phyloP scores from a whole-genome alignment of 2,888 invertebrate genomes.

The Pseudoips prasinana region DNA sequence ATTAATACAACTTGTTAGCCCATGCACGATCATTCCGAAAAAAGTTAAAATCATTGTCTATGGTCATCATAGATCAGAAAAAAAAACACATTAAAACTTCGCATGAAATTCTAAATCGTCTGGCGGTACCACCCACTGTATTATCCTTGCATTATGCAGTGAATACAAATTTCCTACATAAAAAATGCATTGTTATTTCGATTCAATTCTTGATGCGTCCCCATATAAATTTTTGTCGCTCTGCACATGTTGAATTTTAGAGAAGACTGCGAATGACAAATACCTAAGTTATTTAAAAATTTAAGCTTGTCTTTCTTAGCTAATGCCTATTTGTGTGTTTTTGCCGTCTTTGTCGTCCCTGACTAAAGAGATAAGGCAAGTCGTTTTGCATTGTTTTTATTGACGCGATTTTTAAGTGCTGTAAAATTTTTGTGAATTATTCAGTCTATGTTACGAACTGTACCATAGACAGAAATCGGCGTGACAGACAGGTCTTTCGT shows the following conservation, averaged over 20 bases:
- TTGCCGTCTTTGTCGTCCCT: too few relatives aligned
- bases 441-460: too few relatives aligned
- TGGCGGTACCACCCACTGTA: conserved; percentile 66
- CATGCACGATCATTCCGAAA: conserved; percentile 16
- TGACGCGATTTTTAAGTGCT: too few relatives aligned
- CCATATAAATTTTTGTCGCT: conserved; percentile 54
- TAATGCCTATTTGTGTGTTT: conserved; percentile 26
- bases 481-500: too few relatives aligned
- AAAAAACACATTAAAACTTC: conserved; percentile 47
- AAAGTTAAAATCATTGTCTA: conserved; percentile 23
- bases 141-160: conserved; percentile 62
- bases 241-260: conserved; percentile 38
- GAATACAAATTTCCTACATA: conserved; percentile 65
- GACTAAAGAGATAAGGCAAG: too few relatives aligned
- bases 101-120: conserved; percentile 63
- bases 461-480: too few relatives aligned
- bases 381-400: too few relatives aligned
- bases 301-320: conserved; percentile 17
- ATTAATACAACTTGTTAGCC: conserved; percentile 17
- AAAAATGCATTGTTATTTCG: conserved; percentile 65
- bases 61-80: conserved; percentile 24
- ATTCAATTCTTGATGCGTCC: conserved; percentile 60
- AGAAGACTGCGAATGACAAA: conserved; percentile 22
- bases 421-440: too few relatives aligned
- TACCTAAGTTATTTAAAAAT: conserved; percentile 19